Conservation (phyloP, 2,888 invertebrate genomes). For the Cabera pusaria region DNA sequence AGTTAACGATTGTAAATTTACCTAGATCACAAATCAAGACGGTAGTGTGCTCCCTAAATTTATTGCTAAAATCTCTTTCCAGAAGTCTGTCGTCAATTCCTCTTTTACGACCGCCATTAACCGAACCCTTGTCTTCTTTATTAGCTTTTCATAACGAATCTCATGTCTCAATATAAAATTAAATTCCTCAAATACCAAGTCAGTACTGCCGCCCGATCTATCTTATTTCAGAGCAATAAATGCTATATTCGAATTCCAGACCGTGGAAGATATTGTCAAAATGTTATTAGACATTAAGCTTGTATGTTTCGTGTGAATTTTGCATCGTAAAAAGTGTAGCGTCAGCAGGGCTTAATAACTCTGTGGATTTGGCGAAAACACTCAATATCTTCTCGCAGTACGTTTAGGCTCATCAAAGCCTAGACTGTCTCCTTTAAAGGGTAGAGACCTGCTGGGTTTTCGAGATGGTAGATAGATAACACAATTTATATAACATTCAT, state of each 20-base stretch:
- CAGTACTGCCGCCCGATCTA: not conserved
- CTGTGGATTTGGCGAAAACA: conserved; percentile 3
- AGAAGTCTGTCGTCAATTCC: conserved; percentile 10
- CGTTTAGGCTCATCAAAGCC: not conserved
- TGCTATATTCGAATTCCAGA: conserved; percentile 1
- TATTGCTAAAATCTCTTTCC: not conserved
- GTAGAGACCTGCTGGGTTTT: conserved; percentile 1
- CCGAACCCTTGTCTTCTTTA: conserved; percentile 19
- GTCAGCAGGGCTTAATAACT: conserved; percentile 5
- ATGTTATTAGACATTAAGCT: conserved; percentile 15
- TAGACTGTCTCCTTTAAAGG: not conserved
- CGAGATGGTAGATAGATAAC: too few relatives aligned
- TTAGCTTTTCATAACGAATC: conserved; percentile 19
- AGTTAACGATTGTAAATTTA: too few relatives aligned
- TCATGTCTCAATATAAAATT: conserved; percentile 20
- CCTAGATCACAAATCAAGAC: too few relatives aligned
- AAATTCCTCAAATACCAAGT: conserved; percentile 12
- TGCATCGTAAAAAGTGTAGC: conserved; percentile 21
- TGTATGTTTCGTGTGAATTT: conserved; percentile 24
- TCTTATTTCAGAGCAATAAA: conserved; percentile 4
- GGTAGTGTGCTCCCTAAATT: not conserved
- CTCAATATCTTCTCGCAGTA: not conserved
- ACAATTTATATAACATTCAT: too few relatives aligned
- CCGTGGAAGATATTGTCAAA: conserved; percentile 1
- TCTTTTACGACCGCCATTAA: conserved; percentile 12